Base-by-base conservation (phyloP, 2,888 invertebrate genomes). In the Hydriomena furcata region DNA sequence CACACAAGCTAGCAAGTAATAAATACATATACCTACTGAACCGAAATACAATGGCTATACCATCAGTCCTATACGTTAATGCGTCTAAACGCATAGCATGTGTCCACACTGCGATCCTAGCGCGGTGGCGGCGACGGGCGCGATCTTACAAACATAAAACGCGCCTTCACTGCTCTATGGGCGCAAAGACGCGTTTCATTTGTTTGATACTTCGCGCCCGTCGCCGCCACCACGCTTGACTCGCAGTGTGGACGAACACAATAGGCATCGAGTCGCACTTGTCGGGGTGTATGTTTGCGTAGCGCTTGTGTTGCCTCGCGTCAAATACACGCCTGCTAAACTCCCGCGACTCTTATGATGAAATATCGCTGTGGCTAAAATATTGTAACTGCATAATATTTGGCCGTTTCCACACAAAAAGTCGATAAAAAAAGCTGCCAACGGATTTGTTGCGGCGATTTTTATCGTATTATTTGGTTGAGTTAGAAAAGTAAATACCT, bases 281-380 rank as follows among this genome's bases (percentile, higher is more conserved):
- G 45, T 36, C 28, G 21, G 8, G 12, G 24, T 28, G 44, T 10
- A 27, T 46, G 52, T 52, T 52, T 52, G 47, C 37, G 24, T 1
- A 47, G 43, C 52, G 37, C 52, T 52, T 43, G 38, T 50, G 38
- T 45, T 47, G 41, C 21, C 42, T 8, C 41, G 52, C 46, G 52
- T 47, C 52, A 52, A 32, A 38, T 12, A 46, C 52, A 52, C 37
- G 37, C 41, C 36, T 31, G 35, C 38, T 10, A 12, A 20, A 21
- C 24, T 11, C 17, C 37, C 30, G 40, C 28, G 28, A 32, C 46
- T 47, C 52, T 52, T 34, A 38, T 43, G 31, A 34, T 52, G 47
- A 52, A 43, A 43, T 52, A 52, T 38, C n/a, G 38, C 37, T 2
- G 12, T 25, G 44, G 21, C 25, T 43, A 21, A 35, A 40, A 40